phyloP scores from a whole-genome alignment of 2,113 vertebrate genomes.

The Amia ocellicauda region DNA sequence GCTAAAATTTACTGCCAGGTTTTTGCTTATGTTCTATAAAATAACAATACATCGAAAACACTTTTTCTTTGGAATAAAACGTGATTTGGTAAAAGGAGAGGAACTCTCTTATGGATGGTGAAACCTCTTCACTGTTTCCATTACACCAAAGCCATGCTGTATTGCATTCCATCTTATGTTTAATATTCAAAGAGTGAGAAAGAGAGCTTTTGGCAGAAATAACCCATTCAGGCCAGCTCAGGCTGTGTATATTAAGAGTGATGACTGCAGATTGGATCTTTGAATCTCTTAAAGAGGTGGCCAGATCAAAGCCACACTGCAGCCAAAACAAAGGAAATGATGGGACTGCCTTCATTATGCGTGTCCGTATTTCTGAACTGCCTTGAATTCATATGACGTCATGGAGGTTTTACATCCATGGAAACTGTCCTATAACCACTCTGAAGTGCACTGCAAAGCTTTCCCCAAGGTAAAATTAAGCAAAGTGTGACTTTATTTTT shows the following conservation, averaged over 20 bases:
- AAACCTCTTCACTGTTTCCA: not conserved
- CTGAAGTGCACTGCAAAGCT: not conserved
- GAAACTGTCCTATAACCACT: not conserved
- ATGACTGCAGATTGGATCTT: not conserved
- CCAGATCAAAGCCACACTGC: constrained; percentile 8
- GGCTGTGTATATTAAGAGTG: not conserved
- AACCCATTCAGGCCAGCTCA: not conserved
- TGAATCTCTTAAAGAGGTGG: not conserved
- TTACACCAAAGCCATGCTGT: not conserved
- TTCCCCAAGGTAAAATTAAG: constrained; percentile 2
- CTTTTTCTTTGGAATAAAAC: too few relatives aligned
- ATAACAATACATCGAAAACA: too few relatives aligned
- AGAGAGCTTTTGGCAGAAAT: not conserved
- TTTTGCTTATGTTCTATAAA: too few relatives aligned
- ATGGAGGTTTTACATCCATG: not conserved
- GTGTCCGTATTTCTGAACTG: not conserved
- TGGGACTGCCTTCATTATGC: not conserved
- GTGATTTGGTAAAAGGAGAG: not conserved
- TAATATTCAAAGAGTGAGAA: not conserved
- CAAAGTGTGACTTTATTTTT: constrained; percentile 5
- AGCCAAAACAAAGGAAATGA: constrained; percentile 9
- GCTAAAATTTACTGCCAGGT: too few relatives aligned
- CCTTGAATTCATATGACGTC: constrained; percentile 6
- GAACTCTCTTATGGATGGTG: not conserved
- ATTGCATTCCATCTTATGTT: too few relatives aligned